These are phyloP conservation scores for Hoplostethus atlanticus DNA, from an alignment of 2,797 vertebrate species.

Conservation along the genomic window DNA sequence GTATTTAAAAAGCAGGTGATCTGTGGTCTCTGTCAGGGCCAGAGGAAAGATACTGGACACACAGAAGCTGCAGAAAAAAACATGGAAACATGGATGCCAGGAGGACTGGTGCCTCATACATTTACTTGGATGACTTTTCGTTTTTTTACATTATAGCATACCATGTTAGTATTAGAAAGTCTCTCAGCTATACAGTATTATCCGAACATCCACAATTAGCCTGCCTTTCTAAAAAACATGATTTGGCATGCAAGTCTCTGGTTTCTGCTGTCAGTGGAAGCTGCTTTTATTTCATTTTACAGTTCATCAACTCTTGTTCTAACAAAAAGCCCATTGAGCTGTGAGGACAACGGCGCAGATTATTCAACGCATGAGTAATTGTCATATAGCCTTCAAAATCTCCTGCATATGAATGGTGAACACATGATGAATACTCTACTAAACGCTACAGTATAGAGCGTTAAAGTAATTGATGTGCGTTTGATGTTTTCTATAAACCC, in stretches of 20 bases:
- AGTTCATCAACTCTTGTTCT: constrained; percentile 39
- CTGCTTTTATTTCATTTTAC: constrained; percentile 20
- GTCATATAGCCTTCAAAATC: constrained; percentile 44
- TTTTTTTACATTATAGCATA: too few relatives aligned
- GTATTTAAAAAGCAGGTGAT: constrained; percentile 54
- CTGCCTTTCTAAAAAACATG: neutral
- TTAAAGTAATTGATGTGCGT: constrained; percentile 71
- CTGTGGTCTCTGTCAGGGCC: constrained; percentile 19
- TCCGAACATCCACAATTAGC: too few relatives aligned
- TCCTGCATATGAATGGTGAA: constrained; percentile 52
- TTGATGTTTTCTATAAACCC: constrained; percentile 77
- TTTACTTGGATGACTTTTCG: neutral
- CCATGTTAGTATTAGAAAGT: too few relatives aligned
- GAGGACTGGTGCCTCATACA: neutral
- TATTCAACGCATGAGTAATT: constrained; percentile 29
- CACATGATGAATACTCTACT: constrained; percentile 71
- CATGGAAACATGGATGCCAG: neutral
- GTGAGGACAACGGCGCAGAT: constrained; percentile 7
- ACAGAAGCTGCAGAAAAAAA: neutral
- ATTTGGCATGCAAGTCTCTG: neutral
- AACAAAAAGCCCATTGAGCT: constrained; percentile 30
- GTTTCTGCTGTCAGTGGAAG: neutral
- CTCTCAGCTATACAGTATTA: too few relatives aligned
- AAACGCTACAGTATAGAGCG: constrained; percentile 51
- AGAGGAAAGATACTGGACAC: neutral